phyloP scores from a whole-genome alignment of 2,797 vertebrate genomes.

The Hippocampus kuda region DNA sequence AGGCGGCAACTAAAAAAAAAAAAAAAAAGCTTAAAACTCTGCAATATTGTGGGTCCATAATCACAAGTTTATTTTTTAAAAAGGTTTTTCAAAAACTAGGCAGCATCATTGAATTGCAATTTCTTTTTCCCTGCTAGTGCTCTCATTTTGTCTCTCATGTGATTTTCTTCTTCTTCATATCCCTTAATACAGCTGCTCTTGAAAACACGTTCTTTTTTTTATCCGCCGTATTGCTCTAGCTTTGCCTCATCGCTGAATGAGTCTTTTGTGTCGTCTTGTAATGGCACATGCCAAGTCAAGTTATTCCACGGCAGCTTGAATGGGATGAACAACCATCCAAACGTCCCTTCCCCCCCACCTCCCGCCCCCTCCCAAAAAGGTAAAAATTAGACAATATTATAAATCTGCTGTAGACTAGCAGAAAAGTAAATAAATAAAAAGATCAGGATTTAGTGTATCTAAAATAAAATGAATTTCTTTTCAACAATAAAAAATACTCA shows the following conservation, averaged over 20 bases:
- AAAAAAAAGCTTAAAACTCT: no score
- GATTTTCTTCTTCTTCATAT: constrained; percentile 44
- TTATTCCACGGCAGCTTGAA: constrained; percentile 57
- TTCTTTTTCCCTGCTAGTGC: constrained; percentile 14
- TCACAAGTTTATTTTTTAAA: no score
- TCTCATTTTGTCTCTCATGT: constrained; percentile 50
- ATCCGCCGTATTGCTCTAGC: constrained; percentile 43
- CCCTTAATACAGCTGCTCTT: constrained; percentile 41
- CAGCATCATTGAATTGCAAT: constrained; percentile 22
- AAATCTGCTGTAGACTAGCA: constrained; percentile 31
- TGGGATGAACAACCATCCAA: constrained; percentile 49
- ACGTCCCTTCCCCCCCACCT: no score
- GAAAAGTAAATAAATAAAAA: constrained; percentile 22
- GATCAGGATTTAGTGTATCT: constrained; percentile 17
- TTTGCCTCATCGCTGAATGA: constrained; percentile 56
- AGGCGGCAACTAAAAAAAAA: no score
- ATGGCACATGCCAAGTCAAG: constrained; percentile 65
- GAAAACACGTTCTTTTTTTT: constrained; percentile 41
- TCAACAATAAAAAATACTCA: not conserved
- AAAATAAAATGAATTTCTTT: not conserved
- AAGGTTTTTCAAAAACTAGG: no score
- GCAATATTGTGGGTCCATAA: no score
- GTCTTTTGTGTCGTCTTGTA: constrained; percentile 60
- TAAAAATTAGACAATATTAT: constrained; percentile 47
- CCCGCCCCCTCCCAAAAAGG: constrained; percentile 48